A percentile compares a stretch with the other conserved stretches of the same genome.
Evolutionary conservation across 2,888 invertebrate species (phyloP).

Genomic region (Mythimna ferrago): DNA sequence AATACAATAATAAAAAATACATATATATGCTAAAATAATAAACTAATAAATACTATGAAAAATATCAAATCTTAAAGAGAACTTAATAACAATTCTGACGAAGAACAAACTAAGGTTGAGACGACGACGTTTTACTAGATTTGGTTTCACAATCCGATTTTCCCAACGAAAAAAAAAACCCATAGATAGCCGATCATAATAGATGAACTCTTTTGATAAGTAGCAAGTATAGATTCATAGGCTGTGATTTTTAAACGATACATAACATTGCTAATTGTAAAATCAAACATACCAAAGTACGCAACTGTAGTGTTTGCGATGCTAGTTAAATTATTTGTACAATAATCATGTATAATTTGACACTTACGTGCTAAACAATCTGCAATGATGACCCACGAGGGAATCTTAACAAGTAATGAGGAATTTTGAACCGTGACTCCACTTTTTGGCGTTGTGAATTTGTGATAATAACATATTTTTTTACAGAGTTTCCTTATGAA

Average conservation of each 20-base stretch:
- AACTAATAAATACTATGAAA: no score
- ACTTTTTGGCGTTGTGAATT: neutral
- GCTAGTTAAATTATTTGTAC: conserved; percentile 5
- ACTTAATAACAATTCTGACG: no score
- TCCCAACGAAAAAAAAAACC: no score
- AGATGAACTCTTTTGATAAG: no score
- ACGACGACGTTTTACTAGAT: no score
- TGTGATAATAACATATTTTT: neutral
- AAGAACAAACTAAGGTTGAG: no score
- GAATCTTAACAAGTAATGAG: neutral
- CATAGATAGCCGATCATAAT: no score
- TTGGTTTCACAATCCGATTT: no score
- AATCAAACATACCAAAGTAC: conserved; percentile 3
- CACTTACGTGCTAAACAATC: conserved; percentile 11
- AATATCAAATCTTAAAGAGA: no score
- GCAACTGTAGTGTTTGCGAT: conserved; percentile 3
- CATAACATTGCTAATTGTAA: neutral
- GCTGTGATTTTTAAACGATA: neutral
- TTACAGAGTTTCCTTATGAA: neutral
- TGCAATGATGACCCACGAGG: neutral
- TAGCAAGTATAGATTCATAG: no score
- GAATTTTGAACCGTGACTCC: conserved; percentile 1
- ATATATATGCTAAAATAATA: no score
- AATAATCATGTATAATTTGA: conserved; percentile 9
- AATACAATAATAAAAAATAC: no score